Evolutionary conservation across 1,140 invertebrate genomes (phyloP), one percentile per base, ranked within the genome.

Genomic region (Latrodectus geometricus): DNA sequence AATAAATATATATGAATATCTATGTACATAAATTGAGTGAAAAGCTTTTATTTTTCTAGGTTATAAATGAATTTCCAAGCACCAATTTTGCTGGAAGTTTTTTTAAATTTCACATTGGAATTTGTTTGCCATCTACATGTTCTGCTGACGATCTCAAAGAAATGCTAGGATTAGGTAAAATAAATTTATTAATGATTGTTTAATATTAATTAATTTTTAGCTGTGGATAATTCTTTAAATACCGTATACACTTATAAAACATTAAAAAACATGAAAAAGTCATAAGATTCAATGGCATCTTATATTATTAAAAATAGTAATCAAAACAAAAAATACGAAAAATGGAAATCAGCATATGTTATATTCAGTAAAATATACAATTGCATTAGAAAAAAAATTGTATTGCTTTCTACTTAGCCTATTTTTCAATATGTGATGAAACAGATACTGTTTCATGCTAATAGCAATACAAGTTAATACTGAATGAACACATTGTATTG

Each of bases 101-200:
- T 17, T 73, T 87, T 65, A 83, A 54, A 75, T 87, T 80, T 52
- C 49, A 61, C 7, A 75, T 88, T 20, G 86, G 88, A 48, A 61
- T 88, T 8, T 88, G 88, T 52, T n/a, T 88, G n/a, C 88, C 88
- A 49, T 87, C 88, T 0, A 88, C 86, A 2, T 88, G 88, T n/a
- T 23, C 80, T 7, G 0, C 9, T 8, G 23, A 20, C 21, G 87
- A 88, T 72, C 52, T 86, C 8, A 69, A 52, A 52, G 69, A 68
- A 54, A 88, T 88, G 15, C 21, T 79, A 9, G 70, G 56, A 87
- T 50, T 87, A 9, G 70, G 85, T 87, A 80, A 72, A n/a, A 78
- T n/a, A 0, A 20, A 78, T 48, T 74, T 77, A 49, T 48, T 78
- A 20, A 66, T 86, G 0, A 70, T n/a, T n/a, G 70, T 48, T 21